Evolutionary conservation across 2,113 vertebrate species (phyloP).

Genomic region (Coracopsis vasa): DNA sequence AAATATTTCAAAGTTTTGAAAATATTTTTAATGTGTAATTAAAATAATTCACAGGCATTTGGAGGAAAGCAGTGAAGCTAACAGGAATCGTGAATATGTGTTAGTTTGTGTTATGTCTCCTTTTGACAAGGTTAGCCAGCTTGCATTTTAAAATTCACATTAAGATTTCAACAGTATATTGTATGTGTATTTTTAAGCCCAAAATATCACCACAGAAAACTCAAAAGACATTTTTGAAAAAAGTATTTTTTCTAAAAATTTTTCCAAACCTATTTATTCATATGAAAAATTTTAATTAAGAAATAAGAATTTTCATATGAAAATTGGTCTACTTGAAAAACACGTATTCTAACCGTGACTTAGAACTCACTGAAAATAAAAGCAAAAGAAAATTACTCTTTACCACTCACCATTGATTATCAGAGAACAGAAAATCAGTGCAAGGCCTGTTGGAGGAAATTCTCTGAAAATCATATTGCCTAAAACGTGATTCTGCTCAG

Average conservation of each 20-base stretch:
- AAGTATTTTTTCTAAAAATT: not conserved
- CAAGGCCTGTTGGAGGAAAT: not conserved
- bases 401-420: not conserved
- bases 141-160: not conserved
- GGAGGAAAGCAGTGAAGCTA: not conserved
- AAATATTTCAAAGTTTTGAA: not conserved
- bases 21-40: not conserved
- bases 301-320: not conserved
- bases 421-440: not conserved
- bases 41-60: not conserved
- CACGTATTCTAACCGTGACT: not conserved
- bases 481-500: not conserved
- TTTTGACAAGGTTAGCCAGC: not conserved
- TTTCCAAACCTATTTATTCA: not conserved
- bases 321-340: not conserved
- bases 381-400: not conserved
- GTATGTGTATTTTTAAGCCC: not conserved
- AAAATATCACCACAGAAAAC: not conserved
- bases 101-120: not conserved
- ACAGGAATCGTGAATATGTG: not conserved
- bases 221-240: not conserved
- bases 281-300: not conserved
- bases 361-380: not conserved
- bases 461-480: not conserved
- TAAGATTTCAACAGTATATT: not conserved